Percentiles rank a stretch among this genome's conserved stretches.
phyloP scores from a whole-genome alignment of 2,797 vertebrate species.

The Melanotaenia pygmaea region DNA sequence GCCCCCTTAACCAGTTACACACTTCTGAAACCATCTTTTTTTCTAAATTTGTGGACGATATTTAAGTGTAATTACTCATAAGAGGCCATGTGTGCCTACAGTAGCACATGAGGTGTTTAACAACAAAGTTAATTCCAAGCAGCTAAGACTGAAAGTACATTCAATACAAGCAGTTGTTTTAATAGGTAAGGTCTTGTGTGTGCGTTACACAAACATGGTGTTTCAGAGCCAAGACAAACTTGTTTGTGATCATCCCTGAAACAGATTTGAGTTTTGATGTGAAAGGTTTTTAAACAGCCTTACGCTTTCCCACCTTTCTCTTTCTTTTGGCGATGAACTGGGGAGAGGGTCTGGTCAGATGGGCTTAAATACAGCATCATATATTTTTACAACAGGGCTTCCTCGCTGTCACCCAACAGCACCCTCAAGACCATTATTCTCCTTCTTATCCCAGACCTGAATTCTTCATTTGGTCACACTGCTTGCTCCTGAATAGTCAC shows the following conservation, averaged over 20 bases:
- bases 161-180: constrained; percentile 31
- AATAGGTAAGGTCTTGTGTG: constrained; percentile 25
- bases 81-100: constrained; percentile 74
- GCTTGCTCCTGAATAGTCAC: constrained; percentile 97
- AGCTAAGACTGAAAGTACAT: constrained; percentile 41
- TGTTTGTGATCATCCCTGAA: constrained; percentile 60
- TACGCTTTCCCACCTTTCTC: constrained; percentile 37
- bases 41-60: constrained; percentile 63
- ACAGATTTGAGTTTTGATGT: constrained; percentile 52
- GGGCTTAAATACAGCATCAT: constrained; percentile 79
- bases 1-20: constrained; percentile 76
- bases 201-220: constrained; percentile 13
- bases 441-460: constrained; percentile 87
- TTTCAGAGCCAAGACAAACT: constrained; percentile 40
- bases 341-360: constrained; percentile 70
- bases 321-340: constrained; percentile 33
- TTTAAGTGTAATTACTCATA: constrained; percentile 79
- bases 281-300: constrained; percentile 61
- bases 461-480: constrained; percentile 99
- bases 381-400: constrained; percentile 87
- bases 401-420: constrained; percentile 87
- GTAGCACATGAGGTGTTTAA: constrained; percentile 76
- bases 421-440: constrained; percentile 79
- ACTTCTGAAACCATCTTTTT: constrained; percentile 71
- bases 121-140: constrained; percentile 72